Evolutionary conservation across 2,113 vertebrate species (phyloP), one percentile per base, ranked within the genome.

Genomic region (Alectura lathami): DNA sequence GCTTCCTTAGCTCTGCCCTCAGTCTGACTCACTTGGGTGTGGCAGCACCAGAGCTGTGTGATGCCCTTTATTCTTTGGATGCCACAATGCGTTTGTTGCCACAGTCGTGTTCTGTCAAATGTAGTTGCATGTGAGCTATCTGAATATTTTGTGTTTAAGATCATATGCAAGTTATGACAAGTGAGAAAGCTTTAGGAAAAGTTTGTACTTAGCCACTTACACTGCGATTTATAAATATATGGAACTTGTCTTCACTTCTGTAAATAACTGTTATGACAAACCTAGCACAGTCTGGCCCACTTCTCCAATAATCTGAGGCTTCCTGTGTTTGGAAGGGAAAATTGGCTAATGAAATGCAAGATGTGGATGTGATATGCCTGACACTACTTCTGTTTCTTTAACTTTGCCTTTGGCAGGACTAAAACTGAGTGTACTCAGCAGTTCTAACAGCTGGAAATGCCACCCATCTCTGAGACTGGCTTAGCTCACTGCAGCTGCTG

Each of bases 371-470:
- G 60, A 12, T 59, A 26, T 5, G 73, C 22, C 43, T 78, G 50
- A 6, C 89, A 47, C 50, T 85, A 21, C 18, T 89, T 59, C 14
- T 70, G 1, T 47, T 63, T 85, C 73, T 53, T 75, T 29, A 45
- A 13, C 38, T 83, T 70, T 91, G 48, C 53, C 75, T 80, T 16
- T 4, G 18, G 10, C 45, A 70, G 32, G 27, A 76, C 6, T 62
- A 57, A 79, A 22, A 70, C n/a, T 30, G 29, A 77, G 53, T 70
- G 8, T 42, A 56, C 83, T 95, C 67, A 93, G 20, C 68, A 89
- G 43, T 91, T 88, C 24, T 51, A 88, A 60, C 32, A 82, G 67
- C 78, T 76, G 63, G 73, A 93, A 96, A 64, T 85, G 51, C 47
- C 10, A 6, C 68, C 7, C 77, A 8, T 76, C 92, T 84, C 83